Percentiles rank a stretch among this genome's conserved stretches.
phyloP scores from a whole-genome alignment of 2,113 vertebrate genomes.

The Pelodiscus sinensis region DNA sequence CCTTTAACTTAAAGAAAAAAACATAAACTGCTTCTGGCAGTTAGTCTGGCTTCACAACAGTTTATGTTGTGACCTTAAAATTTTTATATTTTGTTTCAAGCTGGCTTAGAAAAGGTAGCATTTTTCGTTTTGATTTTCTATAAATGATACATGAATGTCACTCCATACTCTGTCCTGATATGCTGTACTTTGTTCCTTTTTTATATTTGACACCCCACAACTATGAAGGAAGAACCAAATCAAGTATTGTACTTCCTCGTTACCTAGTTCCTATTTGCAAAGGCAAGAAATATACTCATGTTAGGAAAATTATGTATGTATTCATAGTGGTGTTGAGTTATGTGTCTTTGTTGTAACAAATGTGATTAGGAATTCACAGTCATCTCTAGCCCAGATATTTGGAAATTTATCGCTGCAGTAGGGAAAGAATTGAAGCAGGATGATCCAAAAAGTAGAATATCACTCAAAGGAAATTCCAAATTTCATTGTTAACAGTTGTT shows the following conservation, averaged over 20 bases:
- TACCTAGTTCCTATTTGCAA: background rate
- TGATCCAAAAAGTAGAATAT: background rate
- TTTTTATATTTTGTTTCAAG: background rate
- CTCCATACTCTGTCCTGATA: accelerated
- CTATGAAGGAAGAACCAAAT: background rate
- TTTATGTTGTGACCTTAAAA: background rate
- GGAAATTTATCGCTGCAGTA: background rate
- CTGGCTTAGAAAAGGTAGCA: accelerated
- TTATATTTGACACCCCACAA: background rate
- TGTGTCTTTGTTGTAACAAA: background rate
- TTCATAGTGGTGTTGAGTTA: background rate
- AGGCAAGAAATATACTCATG: background rate
- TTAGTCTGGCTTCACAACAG: background rate
- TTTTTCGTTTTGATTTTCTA: background rate
- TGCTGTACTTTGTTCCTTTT: background rate
- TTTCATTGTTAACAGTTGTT: background rate
- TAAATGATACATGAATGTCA: background rate
- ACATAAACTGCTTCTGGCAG: background rate
- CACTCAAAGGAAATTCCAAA: background rate
- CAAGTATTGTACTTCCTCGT: background rate
- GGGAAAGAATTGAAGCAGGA: background rate
- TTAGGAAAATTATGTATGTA: background rate
- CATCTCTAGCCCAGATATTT: accelerated
- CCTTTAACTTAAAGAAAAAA: background rate
- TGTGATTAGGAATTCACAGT: background rate